Evolutionary conservation across 2,113 vertebrate species (phyloP).

Genomic region (Zapus hudsonius): DNA sequence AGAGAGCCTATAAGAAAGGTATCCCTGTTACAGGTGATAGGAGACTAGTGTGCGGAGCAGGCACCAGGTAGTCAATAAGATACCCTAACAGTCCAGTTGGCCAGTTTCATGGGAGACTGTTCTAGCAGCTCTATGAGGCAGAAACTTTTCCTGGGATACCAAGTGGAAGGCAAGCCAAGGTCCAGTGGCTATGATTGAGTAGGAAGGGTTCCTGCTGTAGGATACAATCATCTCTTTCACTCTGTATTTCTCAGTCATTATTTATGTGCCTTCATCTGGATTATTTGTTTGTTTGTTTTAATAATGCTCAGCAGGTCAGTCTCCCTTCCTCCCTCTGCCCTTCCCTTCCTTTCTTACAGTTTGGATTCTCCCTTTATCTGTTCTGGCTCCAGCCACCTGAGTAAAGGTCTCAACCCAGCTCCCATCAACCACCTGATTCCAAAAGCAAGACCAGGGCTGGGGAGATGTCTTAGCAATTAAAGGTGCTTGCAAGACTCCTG

Average conservation of each 20-base stretch:
- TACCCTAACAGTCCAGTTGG: background rate
- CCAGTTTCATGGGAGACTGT: background rate
- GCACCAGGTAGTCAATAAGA: background rate
- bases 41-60: conserved; percentile 1
- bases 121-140: no score
- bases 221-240: background rate
- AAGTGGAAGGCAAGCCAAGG: background rate
- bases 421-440: background rate
- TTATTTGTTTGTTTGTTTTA: background rate
- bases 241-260: background rate
- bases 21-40: background rate
- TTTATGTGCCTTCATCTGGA: background rate
- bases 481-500: background rate
- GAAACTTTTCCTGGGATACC: background rate
- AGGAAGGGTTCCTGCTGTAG: background rate
- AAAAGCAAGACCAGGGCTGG: background rate
- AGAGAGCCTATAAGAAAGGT: background rate
- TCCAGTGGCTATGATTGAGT: background rate
- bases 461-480: no score
- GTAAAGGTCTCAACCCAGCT: background rate
- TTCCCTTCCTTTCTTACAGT: background rate
- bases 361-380: conserved; percentile 1
- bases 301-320: background rate
- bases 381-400: background rate
- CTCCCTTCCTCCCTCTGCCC: background rate